Evolutionary conservation across 1,140 invertebrate genomes (phyloP), one percentile per base, ranked within the genome.

Genomic region (Drosophila subobscura): DNA sequence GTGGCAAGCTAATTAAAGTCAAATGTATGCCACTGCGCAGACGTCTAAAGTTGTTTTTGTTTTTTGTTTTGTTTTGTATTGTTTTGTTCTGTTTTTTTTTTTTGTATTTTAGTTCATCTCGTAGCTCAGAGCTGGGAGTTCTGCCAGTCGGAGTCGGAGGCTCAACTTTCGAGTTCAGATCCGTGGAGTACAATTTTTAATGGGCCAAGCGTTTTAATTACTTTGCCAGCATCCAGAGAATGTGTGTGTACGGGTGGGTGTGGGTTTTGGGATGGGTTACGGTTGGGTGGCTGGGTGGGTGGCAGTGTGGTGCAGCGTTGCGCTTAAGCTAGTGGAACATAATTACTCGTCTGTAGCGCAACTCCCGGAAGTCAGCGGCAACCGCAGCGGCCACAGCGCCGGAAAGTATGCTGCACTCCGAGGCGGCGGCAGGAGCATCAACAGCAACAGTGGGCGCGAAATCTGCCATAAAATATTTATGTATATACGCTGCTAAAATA

Each of bases 171-270:
- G 83, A 88, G 83, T 78, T 88, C 79, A 79, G 79, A 75, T 88
- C 83, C 54, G 66, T 88, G 71, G 83, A 88, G 83, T 88, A 64
- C 60, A 77, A 88, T 83, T 88, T 88, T 88, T 88, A 88, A 88
- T 88, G 78, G 83, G 85, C 83, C 79, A 88, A 88, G 83, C 83
- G 65, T 89, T 88, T 88, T 88, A 88, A 88, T 88, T 88, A 88
- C 83, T 88, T 88, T 83, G 55, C 71, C 45, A 70, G 73, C 51
- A 27, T 29, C 40, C 27, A 12, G 8, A 33, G 58, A 23, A 47
- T 42, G 53, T 53, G 40, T 60, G 44, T n/a, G 45, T 33, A 23
- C 40, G 54, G 29, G 37, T 54, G 41, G 45, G 40, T 63, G 47
- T 57, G 20, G 63, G 42, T 66, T 37, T 60, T 51, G 37, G 27